phyloP scores from a whole-genome alignment of 2,888 invertebrate genomes.

The Lithophane semibrunnea region DNA sequence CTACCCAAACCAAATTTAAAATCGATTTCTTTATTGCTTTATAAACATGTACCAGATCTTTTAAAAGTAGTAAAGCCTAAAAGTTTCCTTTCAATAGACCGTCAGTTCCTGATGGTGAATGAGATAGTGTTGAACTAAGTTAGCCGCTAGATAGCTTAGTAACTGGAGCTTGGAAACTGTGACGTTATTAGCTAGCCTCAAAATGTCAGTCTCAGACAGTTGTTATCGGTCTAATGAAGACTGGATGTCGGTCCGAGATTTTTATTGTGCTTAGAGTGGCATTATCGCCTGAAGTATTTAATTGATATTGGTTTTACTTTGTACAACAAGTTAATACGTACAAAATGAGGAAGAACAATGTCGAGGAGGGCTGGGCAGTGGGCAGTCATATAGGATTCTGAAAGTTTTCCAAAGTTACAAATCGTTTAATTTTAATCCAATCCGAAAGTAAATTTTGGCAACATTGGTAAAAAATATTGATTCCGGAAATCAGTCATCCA shows the following conservation, averaged over 20 bases:
- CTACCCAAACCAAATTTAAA: background rate
- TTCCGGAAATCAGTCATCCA: background rate
- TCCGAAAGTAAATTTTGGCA: background rate
- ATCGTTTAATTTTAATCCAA: background rate
- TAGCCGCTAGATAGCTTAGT: slow-evolving; percentile 30
- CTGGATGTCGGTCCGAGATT: slow-evolving; percentile 17
- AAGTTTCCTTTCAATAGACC: slow-evolving; percentile 11
- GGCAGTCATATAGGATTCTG: background rate
- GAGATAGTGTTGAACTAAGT: slow-evolving; percentile 38
- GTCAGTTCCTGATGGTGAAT: slow-evolving; percentile 24
- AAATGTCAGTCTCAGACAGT: slow-evolving; percentile 39
- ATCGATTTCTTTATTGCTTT: background rate
- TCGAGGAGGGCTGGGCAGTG: background rate
- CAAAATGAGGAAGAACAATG: background rate
- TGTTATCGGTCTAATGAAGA: slow-evolving; percentile 27
- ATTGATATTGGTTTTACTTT: background rate
- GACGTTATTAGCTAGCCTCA: slow-evolving; percentile 44
- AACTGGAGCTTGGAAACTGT: slow-evolving; percentile 41
- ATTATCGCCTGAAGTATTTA: background rate
- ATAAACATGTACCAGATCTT: background rate
- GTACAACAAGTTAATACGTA: too few relatives aligned
- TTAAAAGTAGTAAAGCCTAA: slow-evolving; percentile 2
- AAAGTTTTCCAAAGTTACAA: background rate
- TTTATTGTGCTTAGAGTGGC: slow-evolving; percentile 14
- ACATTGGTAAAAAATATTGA: background rate